These are phyloP conservation scores for Ammospiza caudacuta DNA, from an alignment of 2,113 vertebrate species.

Conservation along the genomic window DNA sequence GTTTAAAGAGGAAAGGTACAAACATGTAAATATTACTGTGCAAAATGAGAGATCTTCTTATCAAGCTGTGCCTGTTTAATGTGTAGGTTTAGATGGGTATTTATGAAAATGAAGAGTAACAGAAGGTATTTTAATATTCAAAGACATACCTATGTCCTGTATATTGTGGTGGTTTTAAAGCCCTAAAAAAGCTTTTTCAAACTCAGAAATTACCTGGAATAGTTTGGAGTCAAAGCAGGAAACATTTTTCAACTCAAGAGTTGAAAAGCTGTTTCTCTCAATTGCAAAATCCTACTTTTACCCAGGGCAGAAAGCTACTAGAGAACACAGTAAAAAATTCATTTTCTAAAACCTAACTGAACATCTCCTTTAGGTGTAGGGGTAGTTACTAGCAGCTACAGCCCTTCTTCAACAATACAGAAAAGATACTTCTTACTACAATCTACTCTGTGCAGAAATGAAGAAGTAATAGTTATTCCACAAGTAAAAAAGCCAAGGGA, in stretches of 20 bases:
- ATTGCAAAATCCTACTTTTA: background rate
- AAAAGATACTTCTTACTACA: background rate
- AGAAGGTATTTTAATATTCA: background rate
- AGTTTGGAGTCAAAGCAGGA: no score
- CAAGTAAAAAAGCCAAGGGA: background rate
- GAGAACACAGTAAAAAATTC: accelerated
- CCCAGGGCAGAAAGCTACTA: background rate
- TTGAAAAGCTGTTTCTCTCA: background rate
- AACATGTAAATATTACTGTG: background rate
- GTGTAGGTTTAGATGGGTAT: background rate
- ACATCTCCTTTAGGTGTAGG: background rate
- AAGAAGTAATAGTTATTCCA: background rate
- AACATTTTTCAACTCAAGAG: background rate
- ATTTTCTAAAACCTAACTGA: background rate
- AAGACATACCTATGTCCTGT: background rate
- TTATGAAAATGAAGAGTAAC: background rate
- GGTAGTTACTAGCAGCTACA: background rate
- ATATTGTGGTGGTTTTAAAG: background rate
- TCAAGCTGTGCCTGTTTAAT: background rate
- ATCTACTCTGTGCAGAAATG: background rate
- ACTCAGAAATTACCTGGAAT: no score
- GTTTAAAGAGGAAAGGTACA: background rate
- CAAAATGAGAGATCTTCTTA: background rate
- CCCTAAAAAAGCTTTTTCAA: no score
- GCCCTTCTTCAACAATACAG: background rate